These are phyloP conservation scores for Odontothrips loti DNA, from an alignment of 2,888 invertebrate species.

Conservation along the genomic window DNA sequence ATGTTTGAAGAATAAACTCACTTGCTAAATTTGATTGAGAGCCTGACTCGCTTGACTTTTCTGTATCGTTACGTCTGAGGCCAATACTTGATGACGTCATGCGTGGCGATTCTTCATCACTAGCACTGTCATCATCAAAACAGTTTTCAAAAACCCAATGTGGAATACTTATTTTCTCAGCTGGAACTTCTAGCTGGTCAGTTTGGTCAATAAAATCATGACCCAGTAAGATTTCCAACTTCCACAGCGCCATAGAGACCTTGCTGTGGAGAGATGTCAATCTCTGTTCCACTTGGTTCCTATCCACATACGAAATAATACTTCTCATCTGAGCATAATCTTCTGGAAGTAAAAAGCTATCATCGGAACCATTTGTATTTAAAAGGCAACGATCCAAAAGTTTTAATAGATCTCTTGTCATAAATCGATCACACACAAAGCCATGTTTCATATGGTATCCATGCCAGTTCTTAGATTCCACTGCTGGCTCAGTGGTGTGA, in stretches of 20 bases:
- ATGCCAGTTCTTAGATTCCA: background rate
- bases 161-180: background rate
- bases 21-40: background rate
- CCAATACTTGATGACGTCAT: background rate
- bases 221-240: background rate
- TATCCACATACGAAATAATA: background rate
- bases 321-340: background rate
- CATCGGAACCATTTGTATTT: background rate
- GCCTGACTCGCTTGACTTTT: slow-evolving; percentile 1
- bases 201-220: background rate
- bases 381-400: background rate
- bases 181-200: background rate
- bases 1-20: background rate
- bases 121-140: background rate
- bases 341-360: background rate
- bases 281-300: background rate
- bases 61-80: background rate
- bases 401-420: slow-evolving; percentile 3
- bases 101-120: background rate
- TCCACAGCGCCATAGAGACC: background rate
- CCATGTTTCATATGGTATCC: background rate
- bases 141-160: background rate
- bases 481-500: background rate
- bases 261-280: background rate
- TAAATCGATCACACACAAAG: slow-evolving; percentile 4